Base-by-base conservation (phyloP, 1,140 invertebrate genomes). In the Drosophila rhopaloa region DNA sequence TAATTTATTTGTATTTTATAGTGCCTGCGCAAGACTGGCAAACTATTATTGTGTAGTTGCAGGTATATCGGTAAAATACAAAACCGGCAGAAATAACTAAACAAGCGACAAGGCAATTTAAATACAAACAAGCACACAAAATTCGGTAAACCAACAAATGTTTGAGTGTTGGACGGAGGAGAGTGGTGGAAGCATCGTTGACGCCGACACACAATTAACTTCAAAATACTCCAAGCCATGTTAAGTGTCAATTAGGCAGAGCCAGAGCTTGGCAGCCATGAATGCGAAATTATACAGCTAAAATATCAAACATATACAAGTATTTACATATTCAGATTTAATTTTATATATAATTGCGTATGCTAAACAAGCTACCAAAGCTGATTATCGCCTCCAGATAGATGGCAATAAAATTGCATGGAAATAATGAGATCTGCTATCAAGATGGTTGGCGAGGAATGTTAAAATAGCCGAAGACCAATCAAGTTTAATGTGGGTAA, bases 201-300 rank as follows among this genome's bases (percentile, higher is more conserved):
- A 88, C 74, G 79, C 77, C 83, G 83, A 88, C 84, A 89, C 72
- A 79, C 83, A 88, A 88, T 88, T 88, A 88, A 88, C 73, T 88
- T 81, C 65, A 80, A 88, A 88, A 88, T 89, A 89, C 84, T 88
- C 59, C 58, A 83, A 84, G 73, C 67, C 80, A 75, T 88, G 84
- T 88, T 89, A 78, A 89, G 84, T 89, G 84, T 89, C 84, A 89
- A 89, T 89, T 89, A 89, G 84, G 61, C 61, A 53, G 57, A 81
- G 81, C 60, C 73, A 66, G 43, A 48, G 65, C 72, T 66, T 75
- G 75, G 58, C 65, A 72, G 83, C 71, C 75, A 82, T 86, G 75
- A 59, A 88, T 80, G 65, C 76, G 32, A 83, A 73, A 76, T 72
- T 72, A 72, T 76, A 37, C 50, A 73, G 58, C 53, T 66, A 63